Evolutionary conservation across 2,797 vertebrate species (phyloP), one percentile per base, ranked within the genome.

Genomic region (Tokudaia tokunoshimensis): DNA sequence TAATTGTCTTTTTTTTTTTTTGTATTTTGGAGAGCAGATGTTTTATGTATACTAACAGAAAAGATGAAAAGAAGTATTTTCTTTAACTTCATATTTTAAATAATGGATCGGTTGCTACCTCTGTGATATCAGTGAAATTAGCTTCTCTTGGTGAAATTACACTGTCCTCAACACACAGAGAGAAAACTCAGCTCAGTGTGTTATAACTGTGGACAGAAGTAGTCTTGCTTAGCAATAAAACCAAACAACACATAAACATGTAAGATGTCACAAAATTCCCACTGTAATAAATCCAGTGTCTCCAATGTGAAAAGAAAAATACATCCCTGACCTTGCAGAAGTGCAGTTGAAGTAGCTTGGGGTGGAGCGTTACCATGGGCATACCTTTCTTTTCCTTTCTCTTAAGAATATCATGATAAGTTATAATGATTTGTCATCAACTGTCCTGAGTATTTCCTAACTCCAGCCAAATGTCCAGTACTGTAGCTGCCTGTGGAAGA

Each of bases 31-130:
- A 95, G n/a, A 89, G n/a, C 92, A 94, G 70, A 74, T 34, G 41
- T 89, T 80, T 94, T 93, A 78, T 81, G 78, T 47, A 91, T 89
- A 12, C 8, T 47, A 52, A 15, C 6, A 92, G 76, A 88, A 94
- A 94, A 55, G 59, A 84, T 74, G 55, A 89, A 81, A 80, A 41
- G 15, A 89, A 37, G 1, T 31, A 37, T 86, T 94, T 95, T 90
- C 84, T 81, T 29, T 89, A 79, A 15, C 9, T 6, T 75, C 15
- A 37, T 67, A 72, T 95, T 96, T 97, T 85, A 94, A 94, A 65
- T 89, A 92, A 91, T 80, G 19, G 41, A 76, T 65, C 89, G 34
- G 15, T 26, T 44, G 15, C 83, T 80, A 61, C 72, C 78, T 63
- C 11, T 84, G 26, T 1, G 67, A 61, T 19, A 55, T 89, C 2